These are phyloP conservation scores for Phylloscopus trochilus DNA, from an alignment of 2,113 vertebrate genomes.

Conservation along the genomic window DNA sequence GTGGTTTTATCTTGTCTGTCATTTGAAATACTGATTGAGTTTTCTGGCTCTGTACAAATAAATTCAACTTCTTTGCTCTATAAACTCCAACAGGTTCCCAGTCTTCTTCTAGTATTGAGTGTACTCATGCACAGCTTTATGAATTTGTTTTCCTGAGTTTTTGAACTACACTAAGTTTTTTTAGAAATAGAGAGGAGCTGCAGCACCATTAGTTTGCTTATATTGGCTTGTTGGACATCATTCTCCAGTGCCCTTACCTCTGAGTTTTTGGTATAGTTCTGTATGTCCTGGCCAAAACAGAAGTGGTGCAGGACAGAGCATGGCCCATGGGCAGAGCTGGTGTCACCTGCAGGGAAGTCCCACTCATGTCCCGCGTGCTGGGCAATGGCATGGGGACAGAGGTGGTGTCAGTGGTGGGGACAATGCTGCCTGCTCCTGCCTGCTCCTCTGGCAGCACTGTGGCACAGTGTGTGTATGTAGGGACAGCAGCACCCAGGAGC, in stretches of 20 bases:
- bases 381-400: fast-evolving
- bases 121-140: background rate
- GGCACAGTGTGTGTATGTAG: background rate
- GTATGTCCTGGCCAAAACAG: background rate
- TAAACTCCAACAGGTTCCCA: background rate
- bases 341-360: background rate
- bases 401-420: background rate
- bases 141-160: background rate
- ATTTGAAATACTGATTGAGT: background rate
- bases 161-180: background rate
- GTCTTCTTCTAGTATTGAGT: background rate
- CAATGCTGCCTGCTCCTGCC: background rate
- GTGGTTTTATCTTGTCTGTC: background rate
- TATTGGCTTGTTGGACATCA: background rate
- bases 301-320: background rate
- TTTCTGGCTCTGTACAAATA: background rate
- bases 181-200: background rate
- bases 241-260: background rate
- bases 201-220: background rate
- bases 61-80: background rate
- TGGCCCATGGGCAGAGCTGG: background rate
- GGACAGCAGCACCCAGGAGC: background rate
- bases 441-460: background rate
- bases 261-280: background rate
- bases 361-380: background rate